Evolutionary conservation across 30 jellyfish, hydroid and myxozoan genomes (phyloP).

Genomic region (Pelagia noctiluca): DNA sequence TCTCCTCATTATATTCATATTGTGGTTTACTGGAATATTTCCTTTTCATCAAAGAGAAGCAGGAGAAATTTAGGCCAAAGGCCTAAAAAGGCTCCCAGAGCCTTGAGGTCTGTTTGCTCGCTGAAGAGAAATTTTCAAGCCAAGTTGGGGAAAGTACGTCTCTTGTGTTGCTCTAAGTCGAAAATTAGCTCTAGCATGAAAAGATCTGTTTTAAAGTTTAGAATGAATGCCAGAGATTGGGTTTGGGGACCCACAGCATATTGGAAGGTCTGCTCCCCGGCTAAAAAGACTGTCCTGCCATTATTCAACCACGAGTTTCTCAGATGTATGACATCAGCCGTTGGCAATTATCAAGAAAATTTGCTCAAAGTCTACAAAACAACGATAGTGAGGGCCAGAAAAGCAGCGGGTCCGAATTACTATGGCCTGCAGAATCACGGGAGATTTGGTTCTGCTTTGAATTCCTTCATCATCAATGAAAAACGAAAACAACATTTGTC

Average conservation of each 20-base stretch:
- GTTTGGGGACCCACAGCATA: slow-evolving; percentile 98
- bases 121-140: neutral
- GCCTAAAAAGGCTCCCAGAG: neutral
- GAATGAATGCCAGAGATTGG: slow-evolving; percentile 85
- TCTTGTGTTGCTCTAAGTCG: neutral
- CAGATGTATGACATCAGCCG: slow-evolving; percentile 31
- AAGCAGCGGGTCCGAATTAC: slow-evolving; percentile 32
- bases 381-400: slow-evolving; percentile 22
- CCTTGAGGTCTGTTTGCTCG: neutral
- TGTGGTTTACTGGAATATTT: no score
- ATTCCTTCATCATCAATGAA: slow-evolving; percentile 14
- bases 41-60: no score
- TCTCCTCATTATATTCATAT: no score
- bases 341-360: slow-evolving; percentile 46
- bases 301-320: neutral
- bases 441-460: slow-evolving; percentile 47
- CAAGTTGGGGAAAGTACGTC: slow-evolving; percentile 13
- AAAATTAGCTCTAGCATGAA: slow-evolving; percentile 34
- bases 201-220: slow-evolving; percentile 57
- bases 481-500: slow-evolving; percentile 23
- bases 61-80: no score
- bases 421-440: slow-evolving; percentile 48
- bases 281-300: slow-evolving; percentile 54
- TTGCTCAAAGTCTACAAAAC: slow-evolving; percentile 24
- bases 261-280: slow-evolving; percentile 87